A percentile compares a stretch with the other conserved stretches of the same genome.
phyloP scores from a whole-genome alignment of 2,888 invertebrate species.

The Limnephilus auricula region DNA sequence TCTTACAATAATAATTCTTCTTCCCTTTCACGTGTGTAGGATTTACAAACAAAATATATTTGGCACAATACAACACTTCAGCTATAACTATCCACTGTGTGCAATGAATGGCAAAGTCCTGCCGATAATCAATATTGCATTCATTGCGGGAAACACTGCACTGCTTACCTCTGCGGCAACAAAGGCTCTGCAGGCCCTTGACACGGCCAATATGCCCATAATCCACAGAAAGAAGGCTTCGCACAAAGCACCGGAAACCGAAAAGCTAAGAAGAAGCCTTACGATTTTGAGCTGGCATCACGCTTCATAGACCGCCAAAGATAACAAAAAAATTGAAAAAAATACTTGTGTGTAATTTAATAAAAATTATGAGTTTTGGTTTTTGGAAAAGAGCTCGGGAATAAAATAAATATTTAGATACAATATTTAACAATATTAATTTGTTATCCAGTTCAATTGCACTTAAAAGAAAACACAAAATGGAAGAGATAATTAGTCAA shows the following conservation, averaged over 20 bases:
- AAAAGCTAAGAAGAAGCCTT: slow-evolving; percentile 5
- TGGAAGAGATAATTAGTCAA: too few species aligned
- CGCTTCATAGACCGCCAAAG: slow-evolving; percentile 38
- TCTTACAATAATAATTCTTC: not conserved
- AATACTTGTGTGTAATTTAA: not conserved
- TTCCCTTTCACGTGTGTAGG: not conserved
- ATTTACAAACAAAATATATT: slow-evolving; percentile 51
- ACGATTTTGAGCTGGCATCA: slow-evolving; percentile 51
- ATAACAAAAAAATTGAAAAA: slow-evolving; percentile 39
- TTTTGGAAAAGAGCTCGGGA: too few species aligned
- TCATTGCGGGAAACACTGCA: slow-evolving; percentile 27
- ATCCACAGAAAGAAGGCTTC: slow-evolving; percentile 31
- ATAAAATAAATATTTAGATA: too few species aligned
- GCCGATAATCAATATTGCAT: slow-evolving; percentile 47
- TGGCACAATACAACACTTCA: slow-evolving; percentile 54
- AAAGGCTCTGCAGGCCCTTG: slow-evolving; percentile 46
- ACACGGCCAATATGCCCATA: slow-evolving; percentile 51
- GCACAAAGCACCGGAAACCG: slow-evolving; percentile 56
- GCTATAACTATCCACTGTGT: not conserved
- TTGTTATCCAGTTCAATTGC: too few species aligned
- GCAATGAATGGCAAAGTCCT: not conserved
- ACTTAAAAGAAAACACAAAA: too few species aligned
- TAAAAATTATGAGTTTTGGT: not conserved
- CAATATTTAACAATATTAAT: too few species aligned
- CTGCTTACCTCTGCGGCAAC: slow-evolving; percentile 26